Percentiles rank a stretch among this genome's conserved stretches.
phyloP scores from a whole-genome alignment of 2,888 invertebrate species.

The Meiosimyza platycephala region DNA sequence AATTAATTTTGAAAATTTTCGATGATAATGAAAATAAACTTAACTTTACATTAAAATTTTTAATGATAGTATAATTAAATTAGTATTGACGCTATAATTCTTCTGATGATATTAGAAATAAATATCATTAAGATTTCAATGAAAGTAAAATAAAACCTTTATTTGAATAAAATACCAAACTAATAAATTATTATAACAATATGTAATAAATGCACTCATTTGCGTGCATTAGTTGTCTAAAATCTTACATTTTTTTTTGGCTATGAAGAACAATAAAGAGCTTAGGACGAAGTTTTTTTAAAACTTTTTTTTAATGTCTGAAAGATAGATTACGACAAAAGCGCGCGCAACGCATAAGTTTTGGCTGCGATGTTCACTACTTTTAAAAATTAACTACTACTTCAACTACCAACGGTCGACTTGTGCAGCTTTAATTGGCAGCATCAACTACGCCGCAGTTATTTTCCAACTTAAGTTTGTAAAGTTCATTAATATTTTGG shows the following conservation, averaged over 20 bases:
- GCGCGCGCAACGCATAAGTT: conserved; percentile 24
- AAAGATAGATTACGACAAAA: neutral
- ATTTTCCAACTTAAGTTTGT: neutral
- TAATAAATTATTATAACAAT: neutral
- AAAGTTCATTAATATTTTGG: neutral
- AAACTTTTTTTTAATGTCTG: conserved; percentile 2
- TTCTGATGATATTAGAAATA: too few species aligned
- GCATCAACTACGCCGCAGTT: conserved; percentile 8
- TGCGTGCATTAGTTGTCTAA: neutral
- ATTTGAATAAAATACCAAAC: neutral
- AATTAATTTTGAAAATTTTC: too few species aligned
- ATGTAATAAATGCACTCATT: neutral
- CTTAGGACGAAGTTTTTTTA: conserved; percentile 8
- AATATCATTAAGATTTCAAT: neutral
- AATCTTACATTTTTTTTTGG: neutral
- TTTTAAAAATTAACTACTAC: neutral
- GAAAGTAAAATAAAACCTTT: neutral
- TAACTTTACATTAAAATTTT: too few species aligned
- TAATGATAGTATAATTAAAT: too few species aligned
- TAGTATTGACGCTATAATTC: too few species aligned
- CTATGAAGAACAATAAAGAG: neutral
- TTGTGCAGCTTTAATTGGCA: neutral
- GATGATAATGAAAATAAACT: too few species aligned
- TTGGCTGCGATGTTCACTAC: conserved; percentile 11
- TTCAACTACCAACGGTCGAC: conserved; percentile 2